Base-by-base conservation (phyloP, 2,888 invertebrate genomes). In the Palloptera scutellata region DNA sequence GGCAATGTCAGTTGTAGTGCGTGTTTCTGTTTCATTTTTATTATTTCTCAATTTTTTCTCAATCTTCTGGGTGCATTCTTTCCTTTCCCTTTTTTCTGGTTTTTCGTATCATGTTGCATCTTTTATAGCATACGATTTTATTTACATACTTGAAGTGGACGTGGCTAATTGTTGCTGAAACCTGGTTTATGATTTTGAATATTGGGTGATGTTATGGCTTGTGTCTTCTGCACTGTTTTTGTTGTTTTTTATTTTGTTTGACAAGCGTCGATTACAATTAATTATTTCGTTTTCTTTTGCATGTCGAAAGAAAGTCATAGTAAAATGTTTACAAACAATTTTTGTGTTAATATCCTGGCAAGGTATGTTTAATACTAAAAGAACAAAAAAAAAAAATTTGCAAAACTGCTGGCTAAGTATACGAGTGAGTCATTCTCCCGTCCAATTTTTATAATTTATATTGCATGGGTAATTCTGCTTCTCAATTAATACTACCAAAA, bases 201-300 rank as follows among this genome's bases (percentile, higher is more conserved):
- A 30, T 30, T 30, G 30, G 6, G 30, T 30, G 20, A 9, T 60
- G 45, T 20, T 45, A 66, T 66, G 17, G n/a, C n/a, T n/a, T n/a
- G n/a, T n/a, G n/a, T n/a, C n/a, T 57, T 57, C 41, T 57, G 48
- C 10, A 45, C 5, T 17, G 42, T 55, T 63, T 20, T 55, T 55
- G 17, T 17, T 40, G 51, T 58, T 11, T n/a, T 13, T 2, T 30
- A 30, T 30, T 30, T 30, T 17, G 64, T 59, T 60, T 69, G 69
- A 69, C 69, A 69, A 67, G 69, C 67, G 66, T 64, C 66, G 64
- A 69, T 54, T 61, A 67, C 69, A 67, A 67, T 67, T 61, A 67
- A 64, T 69, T 64, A 70, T 53, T 64, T 64, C 57, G 57, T 55
- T 59, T n/a, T n/a, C n/a, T n/a, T 52, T 59, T 40, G 59, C 55